Conservation (phyloP, 2,797 vertebrate species). For the Strix occidentalis region DNA sequence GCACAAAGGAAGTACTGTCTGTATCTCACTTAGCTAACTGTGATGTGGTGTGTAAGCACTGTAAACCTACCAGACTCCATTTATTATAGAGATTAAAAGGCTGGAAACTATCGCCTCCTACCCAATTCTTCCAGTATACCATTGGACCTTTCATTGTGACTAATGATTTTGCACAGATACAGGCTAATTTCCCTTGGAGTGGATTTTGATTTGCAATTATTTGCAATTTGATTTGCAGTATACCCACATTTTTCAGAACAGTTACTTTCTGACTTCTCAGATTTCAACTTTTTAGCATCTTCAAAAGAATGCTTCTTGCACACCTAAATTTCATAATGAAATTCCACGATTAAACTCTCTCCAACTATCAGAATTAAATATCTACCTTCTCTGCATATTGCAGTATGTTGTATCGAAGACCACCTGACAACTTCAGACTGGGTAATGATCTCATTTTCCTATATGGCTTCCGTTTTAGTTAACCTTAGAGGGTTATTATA, state of each 20-base stretch:
- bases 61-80: not conserved
- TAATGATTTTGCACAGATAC: constrained; percentile 4
- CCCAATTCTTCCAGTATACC: not conserved
- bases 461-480: not conserved
- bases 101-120: not conserved
- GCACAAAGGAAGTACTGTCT: not conserved
- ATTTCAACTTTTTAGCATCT: constrained; percentile 15
- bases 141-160: not conserved
- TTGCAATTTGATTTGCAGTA: constrained; percentile 9
- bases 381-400: not conserved
- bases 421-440: not conserved
- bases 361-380: not conserved
- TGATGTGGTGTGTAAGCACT: not conserved
- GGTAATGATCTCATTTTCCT: constrained; percentile 21
- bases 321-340: not conserved
- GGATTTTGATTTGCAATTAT: constrained; percentile 22
- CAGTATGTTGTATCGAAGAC: not conserved
- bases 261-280: not conserved
- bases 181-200: not conserved
- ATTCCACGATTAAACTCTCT: not conserved
- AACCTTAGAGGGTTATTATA: not conserved
- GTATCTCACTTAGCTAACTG: not conserved
- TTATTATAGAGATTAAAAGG: not conserved
- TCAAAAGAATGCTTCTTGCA: not conserved
- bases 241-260: constrained; percentile 6